phyloP scores from a whole-genome alignment of 2,888 invertebrate species.

The Panopea generosa region DNA sequence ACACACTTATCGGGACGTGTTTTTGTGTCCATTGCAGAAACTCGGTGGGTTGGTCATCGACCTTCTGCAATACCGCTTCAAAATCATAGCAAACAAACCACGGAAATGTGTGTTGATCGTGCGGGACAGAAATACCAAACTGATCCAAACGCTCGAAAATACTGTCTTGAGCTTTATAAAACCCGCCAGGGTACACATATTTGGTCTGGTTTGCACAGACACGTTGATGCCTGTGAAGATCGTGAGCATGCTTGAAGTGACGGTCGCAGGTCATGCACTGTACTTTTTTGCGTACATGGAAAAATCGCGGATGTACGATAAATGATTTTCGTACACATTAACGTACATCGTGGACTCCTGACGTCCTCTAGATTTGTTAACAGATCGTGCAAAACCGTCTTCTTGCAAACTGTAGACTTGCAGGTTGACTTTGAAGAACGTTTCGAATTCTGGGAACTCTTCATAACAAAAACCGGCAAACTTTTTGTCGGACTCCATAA shows the following conservation, averaged over 20 bases:
- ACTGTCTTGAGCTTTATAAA: constrained; percentile 20
- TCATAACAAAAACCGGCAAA: constrained; percentile 17
- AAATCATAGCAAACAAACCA: constrained; percentile 47
- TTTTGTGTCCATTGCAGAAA: constrained; percentile 32
- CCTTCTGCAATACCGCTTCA: constrained; percentile 25
- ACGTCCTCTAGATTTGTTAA: constrained; percentile 40
- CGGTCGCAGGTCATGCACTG: constrained; percentile 30
- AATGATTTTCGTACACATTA: constrained; percentile 47
- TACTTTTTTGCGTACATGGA: constrained; percentile 21
- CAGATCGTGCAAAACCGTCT: constrained; percentile 33
- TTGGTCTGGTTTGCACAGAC: constrained; percentile 27
- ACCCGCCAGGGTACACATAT: constrained; percentile 35
- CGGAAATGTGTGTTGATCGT: constrained; percentile 30
- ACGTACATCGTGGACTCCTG: constrained; percentile 42
- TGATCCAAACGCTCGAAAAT: constrained; percentile 38
- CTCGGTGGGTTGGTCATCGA: constrained; percentile 19
- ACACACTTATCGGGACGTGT: constrained; percentile 40
- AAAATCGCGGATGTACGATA: constrained; percentile 35
- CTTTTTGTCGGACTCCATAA: constrained; percentile 23
- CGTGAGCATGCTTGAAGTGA: too few relatives aligned
- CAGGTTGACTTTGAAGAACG: constrained; percentile 33
- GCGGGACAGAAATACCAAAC: constrained; percentile 16
- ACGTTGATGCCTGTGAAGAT: constrained; percentile 1
- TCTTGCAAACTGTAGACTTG: constrained; percentile 44
- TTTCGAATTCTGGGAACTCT: constrained; percentile 28